Base-by-base conservation (phyloP, 2,113 vertebrate genomes). In the Corapipo altera region DNA sequence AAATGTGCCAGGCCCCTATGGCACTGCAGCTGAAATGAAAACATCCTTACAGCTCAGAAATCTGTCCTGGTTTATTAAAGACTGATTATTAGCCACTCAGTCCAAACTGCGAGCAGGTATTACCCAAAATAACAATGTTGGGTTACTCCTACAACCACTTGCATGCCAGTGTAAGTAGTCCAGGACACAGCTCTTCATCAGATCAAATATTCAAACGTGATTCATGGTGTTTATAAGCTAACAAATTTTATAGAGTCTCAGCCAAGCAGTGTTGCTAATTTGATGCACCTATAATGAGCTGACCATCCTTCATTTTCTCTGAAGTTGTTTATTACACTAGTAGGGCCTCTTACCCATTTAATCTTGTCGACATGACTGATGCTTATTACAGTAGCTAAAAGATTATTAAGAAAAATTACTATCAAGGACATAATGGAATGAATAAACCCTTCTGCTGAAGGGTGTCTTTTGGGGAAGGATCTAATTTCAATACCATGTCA, bases 311-410 rank as follows among this genome's bases (percentile, higher is more conserved):
- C 79, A 88, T 66, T 75, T 74, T 78, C 55, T 82, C 75, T 78
- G 66, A 89, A 64, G 58, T 37, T 89, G 67, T 75, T 93, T 86
- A 95, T 95, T 72, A 55, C 59, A 84, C 64, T 73, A 87, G 80
- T n/a, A 86, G 51, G 27, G 54, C 44, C 32, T 78, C 54, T 88
- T 55, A 46, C n/a, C 61, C 67, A 62, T 91, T 85, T 74, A 85
- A 88, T 75, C 41, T 48, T 77, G 62, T 70, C 32, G 83, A 30
- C 43, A 57, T 67, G 76, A 85, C 49, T 51, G 49, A 77, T 69
- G 74, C 15, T 59, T 73, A 79, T 66, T 39, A 88, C 9, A 65
- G 35, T 21, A 41, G 49, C 28, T 82, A 59, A 89, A 94, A 91
- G 39, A 58, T 79, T 85, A 84, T 82, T 80, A 76, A 51, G 59